These are phyloP conservation scores for Oreochromis tanganicae DNA, from an alignment of 2,113 vertebrate species.

Conservation along the genomic window DNA sequence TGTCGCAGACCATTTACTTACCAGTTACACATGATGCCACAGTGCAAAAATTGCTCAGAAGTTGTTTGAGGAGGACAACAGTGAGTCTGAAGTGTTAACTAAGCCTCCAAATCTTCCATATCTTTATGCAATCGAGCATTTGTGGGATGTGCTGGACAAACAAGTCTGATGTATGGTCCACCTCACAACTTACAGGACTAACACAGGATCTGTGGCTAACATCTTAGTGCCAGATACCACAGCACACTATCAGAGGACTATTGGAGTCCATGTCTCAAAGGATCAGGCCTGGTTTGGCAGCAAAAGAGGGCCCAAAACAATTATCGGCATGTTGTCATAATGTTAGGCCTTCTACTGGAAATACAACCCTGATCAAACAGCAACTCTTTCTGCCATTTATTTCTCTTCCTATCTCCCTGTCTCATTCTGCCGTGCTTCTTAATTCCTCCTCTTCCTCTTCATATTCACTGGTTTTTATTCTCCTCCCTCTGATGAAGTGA, in stretches of 20 bases:
- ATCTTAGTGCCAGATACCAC: not conserved
- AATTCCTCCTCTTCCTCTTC: constrained; percentile 13
- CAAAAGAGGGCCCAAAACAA: not conserved
- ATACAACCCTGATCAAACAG: not conserved
- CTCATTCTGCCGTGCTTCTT: not conserved
- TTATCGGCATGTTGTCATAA: not conserved
- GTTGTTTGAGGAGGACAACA: not conserved
- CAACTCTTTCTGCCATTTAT: not conserved
- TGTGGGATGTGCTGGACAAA: not conserved
- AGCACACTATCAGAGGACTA: not conserved
- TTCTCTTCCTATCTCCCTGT: not conserved
- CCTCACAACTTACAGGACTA: not conserved
- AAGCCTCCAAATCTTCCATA: not conserved
- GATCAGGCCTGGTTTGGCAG: not conserved
- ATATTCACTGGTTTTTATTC: constrained; percentile 46
- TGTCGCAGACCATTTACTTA: not conserved
- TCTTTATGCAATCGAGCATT: not conserved
- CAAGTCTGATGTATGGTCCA: not conserved
- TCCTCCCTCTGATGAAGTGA: constrained; percentile 83
- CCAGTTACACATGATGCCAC: not conserved
- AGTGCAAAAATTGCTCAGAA: not conserved
- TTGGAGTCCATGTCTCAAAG: not conserved
- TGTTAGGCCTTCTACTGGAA: rapidly evolving
- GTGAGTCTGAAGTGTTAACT: not conserved
- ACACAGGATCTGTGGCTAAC: not conserved